Percentiles rank a stretch among this genome's conserved stretches.
Conservation (phyloP, 2,888 invertebrate genomes). For the Pandemis corylana region DNA sequence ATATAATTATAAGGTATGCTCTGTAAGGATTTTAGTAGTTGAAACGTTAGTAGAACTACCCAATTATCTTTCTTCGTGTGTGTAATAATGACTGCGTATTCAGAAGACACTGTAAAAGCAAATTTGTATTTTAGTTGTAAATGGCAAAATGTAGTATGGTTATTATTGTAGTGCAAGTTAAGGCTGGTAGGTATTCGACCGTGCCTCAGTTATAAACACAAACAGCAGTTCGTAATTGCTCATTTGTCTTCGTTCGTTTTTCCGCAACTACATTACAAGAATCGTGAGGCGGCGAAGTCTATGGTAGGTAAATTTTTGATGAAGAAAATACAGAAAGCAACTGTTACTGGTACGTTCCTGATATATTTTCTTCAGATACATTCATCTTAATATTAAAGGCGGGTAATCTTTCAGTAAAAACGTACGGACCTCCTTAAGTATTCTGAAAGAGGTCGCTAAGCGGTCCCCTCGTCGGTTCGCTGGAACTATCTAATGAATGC, state of each 20-base stretch:
- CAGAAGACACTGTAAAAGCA: not conserved
- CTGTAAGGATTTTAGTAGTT: too few species aligned
- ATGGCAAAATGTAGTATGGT: not conserved
- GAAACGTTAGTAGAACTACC: too few species aligned
- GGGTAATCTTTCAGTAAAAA: constrained; percentile 14
- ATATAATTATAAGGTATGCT: too few species aligned
- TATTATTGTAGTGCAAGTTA: constrained; percentile 1
- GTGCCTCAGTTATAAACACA: constrained; percentile 20
- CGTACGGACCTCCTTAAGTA: constrained; percentile 21
- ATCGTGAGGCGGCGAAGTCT: not conserved
- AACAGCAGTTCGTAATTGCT: constrained; percentile 32
- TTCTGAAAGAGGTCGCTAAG: constrained; percentile 23
- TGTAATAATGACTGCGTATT: not conserved
- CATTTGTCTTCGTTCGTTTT: constrained; percentile 37
- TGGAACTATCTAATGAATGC: constrained; percentile 33
- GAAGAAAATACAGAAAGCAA: not conserved
- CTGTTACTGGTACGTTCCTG: not conserved
- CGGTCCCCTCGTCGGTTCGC: constrained; percentile 1
- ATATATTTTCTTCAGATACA: not conserved
- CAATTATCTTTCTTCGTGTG: not conserved
- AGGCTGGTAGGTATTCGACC: constrained; percentile 1
- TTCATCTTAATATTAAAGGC: not conserved
- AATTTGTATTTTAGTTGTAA: not conserved
- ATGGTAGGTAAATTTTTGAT: not conserved
- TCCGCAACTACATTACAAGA: constrained; percentile 14